A percentile compares a stretch with the other conserved stretches of the same genome.
phyloP scores from a whole-genome alignment of 2,888 invertebrate species.

The Drosophila bunnanda region DNA sequence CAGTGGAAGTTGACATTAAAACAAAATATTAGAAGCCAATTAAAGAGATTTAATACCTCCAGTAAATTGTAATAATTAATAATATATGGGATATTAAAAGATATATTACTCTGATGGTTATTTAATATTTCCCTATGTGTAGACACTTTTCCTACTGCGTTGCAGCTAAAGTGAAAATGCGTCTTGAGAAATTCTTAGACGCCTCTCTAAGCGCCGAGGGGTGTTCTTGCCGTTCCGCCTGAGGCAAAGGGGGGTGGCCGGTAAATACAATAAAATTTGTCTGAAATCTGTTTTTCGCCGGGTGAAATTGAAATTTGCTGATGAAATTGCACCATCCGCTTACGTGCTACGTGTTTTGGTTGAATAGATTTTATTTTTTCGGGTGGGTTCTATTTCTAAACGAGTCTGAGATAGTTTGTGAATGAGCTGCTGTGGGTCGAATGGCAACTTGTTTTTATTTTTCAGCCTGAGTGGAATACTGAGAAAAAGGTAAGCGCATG shows the following conservation, averaged over 20 bases:
- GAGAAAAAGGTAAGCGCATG: constrained; percentile 7
- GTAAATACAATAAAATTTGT: constrained; percentile 12
- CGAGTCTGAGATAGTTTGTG: constrained; percentile 63
- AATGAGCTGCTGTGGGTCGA: constrained; percentile 48
- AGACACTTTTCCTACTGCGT: constrained; percentile 44
- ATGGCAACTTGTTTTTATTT: constrained; percentile 36
- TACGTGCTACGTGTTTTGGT: constrained; percentile 41
- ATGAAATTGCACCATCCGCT: constrained; percentile 69
- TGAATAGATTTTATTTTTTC: constrained; percentile 14
- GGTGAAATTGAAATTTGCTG: constrained; percentile 53
- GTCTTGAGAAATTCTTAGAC: constrained; percentile 53
- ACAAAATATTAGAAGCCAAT: too few relatives aligned
- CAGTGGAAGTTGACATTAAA: too few relatives aligned
- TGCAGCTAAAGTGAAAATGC: constrained; percentile 59
- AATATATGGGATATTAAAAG: background rate
- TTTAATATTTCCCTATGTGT: background rate
- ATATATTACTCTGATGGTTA: background rate
- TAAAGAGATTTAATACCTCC: too few relatives aligned
- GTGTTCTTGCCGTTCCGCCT: constrained; percentile 17
- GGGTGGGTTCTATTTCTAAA: constrained; percentile 40
- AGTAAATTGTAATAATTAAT: background rate
- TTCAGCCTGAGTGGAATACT: constrained; percentile 11
- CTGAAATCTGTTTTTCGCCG: constrained; percentile 37
- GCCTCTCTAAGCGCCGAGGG: constrained; percentile 34
- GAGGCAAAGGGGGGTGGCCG: constrained; percentile 9